A percentile compares a stretch with the other conserved stretches of the same genome.
These are phyloP conservation scores for Cynaeus angustus DNA, from an alignment of 2,888 invertebrate genomes.

Conservation along the genomic window DNA sequence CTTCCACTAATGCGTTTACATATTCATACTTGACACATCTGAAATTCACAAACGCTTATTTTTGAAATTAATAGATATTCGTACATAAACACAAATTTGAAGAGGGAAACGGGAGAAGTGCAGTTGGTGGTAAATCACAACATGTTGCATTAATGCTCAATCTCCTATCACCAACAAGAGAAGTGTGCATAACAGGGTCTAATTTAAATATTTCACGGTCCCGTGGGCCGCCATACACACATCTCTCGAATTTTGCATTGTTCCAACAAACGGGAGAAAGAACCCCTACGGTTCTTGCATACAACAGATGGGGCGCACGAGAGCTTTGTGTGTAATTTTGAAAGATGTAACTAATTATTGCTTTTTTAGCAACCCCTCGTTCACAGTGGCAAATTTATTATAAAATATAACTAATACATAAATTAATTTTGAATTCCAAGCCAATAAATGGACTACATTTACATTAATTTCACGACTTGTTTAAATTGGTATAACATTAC, in stretches of 20 bases:
- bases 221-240: slow-evolving; percentile 63
- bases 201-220: slow-evolving; percentile 70
- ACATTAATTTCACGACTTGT: no score
- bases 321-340: slow-evolving; percentile 23
- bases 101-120: slow-evolving; percentile 59
- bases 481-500: no score
- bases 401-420: no score
- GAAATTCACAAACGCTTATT: slow-evolving; percentile 28
- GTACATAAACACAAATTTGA: background rate
- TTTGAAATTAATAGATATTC: slow-evolving; percentile 35
- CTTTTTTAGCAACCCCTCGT: background rate
- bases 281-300: slow-evolving; percentile 21
- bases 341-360: background rate
- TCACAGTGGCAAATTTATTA: no score
- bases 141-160: slow-evolving; percentile 61
- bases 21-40: slow-evolving; percentile 57
- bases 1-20: slow-evolving; percentile 60
- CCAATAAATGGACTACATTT: no score
- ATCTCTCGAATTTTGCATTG: slow-evolving; percentile 46
- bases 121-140: slow-evolving; percentile 64
- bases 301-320: slow-evolving; percentile 29
- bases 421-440: no score
- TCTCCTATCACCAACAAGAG: slow-evolving; percentile 66
- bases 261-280: slow-evolving; percentile 40
- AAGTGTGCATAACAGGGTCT: slow-evolving; percentile 68